Evolutionary conservation across 2,113 vertebrate species (phyloP).

Genomic region (Chloropsis cyanopogon): DNA sequence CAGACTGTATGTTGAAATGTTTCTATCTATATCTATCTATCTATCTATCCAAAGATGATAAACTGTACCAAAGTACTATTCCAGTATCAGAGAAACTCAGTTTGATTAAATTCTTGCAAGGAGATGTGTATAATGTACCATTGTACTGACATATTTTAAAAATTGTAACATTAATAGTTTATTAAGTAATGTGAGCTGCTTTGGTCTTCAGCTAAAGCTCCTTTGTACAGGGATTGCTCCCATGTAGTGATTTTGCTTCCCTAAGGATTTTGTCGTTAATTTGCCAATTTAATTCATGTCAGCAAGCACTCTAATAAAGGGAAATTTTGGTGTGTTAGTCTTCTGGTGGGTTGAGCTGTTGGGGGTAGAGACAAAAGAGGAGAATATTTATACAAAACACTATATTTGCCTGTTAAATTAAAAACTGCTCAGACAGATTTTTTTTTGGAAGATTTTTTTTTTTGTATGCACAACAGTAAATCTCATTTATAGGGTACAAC

Average conservation of each 20-base stretch:
- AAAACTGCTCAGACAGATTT: not conserved
- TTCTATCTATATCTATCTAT: not conserved
- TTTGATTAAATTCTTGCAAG: not conserved
- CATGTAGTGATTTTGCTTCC: not conserved
- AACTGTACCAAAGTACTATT: not conserved
- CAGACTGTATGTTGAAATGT: not conserved
- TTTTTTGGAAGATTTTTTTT: not conserved
- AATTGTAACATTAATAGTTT: not conserved
- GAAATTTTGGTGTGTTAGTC: not conserved
- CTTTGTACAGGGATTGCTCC: not conserved
- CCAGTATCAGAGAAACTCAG: not conserved
- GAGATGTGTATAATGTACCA: not conserved
- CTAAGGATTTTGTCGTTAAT: constrained; percentile 9
- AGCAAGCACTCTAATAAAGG: not conserved
- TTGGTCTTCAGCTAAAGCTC: not conserved
- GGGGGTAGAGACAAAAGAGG: not conserved
- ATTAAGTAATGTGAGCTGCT: not conserved
- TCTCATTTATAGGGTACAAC: not conserved
- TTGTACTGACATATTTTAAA: not conserved
- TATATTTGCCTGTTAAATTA: not conserved
- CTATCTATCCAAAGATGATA: not conserved
- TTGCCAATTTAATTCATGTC: not conserved
- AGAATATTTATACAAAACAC: not conserved
- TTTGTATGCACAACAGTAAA: not conserved
- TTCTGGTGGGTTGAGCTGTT: not conserved